Percentiles rank a stretch among this genome's conserved stretches.
Evolutionary conservation across 2,113 vertebrate species (phyloP).

Genomic region (Blennius ocellaris): DNA sequence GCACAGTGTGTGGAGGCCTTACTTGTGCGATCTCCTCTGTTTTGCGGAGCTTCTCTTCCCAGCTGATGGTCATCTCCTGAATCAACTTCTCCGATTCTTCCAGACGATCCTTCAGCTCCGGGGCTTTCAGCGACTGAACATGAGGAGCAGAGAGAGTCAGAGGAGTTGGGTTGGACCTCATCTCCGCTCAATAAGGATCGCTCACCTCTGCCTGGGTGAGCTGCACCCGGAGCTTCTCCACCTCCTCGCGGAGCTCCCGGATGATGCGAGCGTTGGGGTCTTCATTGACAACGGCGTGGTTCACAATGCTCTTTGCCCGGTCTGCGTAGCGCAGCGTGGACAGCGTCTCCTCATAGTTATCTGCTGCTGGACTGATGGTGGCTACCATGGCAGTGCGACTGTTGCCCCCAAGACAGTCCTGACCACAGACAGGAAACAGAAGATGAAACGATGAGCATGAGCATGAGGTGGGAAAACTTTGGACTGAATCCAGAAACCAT

Average conservation of each 20-base stretch:
- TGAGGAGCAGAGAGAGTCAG: too few species aligned
- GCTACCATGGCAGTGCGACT: conserved; percentile 98
- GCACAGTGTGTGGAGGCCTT: not conserved
- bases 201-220: conserved; percentile 93
- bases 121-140: conserved; percentile 74
- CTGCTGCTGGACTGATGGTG: conserved; percentile 93
- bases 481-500: too few species aligned
- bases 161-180: too few species aligned
- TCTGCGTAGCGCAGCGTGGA: conserved; percentile 94
- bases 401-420: conserved; percentile 95
- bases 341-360: conserved; percentile 96
- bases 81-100: conserved; percentile 97
- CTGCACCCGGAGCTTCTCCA: conserved; percentile 92
- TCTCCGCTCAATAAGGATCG: not conserved
- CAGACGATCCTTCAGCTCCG: conserved; percentile 80
- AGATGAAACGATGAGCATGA: not conserved
- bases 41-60: conserved; percentile 96
- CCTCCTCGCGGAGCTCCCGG: conserved; percentile 94
- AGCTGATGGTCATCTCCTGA: conserved; percentile 96
- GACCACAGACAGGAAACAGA: not conserved
- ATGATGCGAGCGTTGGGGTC: conserved; percentile 96
- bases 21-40: conserved; percentile 91
- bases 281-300: conserved; percentile 95
- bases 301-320: conserved; percentile 94
- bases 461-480: too few species aligned